These are phyloP conservation scores for Leptinotarsa juncta DNA, from an alignment of 2,888 invertebrate genomes.

Conservation along the genomic window DNA sequence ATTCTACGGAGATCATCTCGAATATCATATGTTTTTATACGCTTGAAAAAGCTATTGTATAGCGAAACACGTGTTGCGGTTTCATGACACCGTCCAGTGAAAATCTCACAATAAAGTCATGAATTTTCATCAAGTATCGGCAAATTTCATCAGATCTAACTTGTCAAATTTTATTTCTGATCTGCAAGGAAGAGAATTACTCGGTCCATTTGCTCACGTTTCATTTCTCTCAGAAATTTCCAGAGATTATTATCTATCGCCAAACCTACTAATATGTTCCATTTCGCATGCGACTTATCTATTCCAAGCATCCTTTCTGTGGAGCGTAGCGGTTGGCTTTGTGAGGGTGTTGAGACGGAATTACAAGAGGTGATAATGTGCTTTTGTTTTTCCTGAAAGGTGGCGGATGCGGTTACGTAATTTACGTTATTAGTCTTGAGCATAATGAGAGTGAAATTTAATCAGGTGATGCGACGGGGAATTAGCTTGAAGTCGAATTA, in stretches of 20 bases:
- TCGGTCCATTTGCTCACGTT: background rate
- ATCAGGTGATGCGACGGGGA: background rate
- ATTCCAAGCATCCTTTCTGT: background rate
- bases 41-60: no score
- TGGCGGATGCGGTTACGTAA: constrained; percentile 6
- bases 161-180: no score
- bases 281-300: background rate
- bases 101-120: no score
- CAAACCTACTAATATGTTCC: background rate
- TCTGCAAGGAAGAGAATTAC: background rate
- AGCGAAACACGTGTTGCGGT: no score
- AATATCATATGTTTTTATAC: no score
- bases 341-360: constrained; percentile 6
- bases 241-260: background rate
- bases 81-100: no score
- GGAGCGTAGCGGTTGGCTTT: background rate
- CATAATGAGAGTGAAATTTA: constrained; percentile 12
- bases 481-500: background rate
- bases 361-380: constrained; percentile 12
- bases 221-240: background rate
- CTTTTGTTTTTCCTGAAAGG: constrained; percentile 7
- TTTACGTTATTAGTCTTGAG: constrained; percentile 14
- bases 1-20: no score
- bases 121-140: no score
- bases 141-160: no score